Evolutionary conservation across 1,140 invertebrate species (phyloP).

Genomic region (Ceratosolen fusciceps): DNA sequence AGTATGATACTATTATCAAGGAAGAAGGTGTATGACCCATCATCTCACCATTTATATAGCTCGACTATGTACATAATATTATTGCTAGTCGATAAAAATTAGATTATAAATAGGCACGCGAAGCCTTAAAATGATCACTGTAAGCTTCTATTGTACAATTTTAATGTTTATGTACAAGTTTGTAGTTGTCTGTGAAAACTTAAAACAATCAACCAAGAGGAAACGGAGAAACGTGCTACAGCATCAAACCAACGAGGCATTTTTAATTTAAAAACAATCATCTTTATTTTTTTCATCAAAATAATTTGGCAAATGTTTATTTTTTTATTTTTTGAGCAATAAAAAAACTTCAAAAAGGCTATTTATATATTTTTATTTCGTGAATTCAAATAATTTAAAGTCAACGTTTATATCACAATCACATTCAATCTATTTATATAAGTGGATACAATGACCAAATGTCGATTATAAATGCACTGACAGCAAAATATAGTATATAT

Average conservation of each 20-base stretch:
- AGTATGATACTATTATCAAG: constrained; percentile 16
- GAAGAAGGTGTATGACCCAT: neutral
- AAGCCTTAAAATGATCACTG: neutral
- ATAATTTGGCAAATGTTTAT: constrained; percentile 36
- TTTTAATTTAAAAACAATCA: constrained; percentile 27
- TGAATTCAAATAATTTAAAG: neutral
- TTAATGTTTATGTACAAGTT: constrained; percentile 22
- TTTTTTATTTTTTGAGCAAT: constrained; percentile 47
- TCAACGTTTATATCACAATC: neutral
- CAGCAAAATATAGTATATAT: neutral
- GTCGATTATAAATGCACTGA: constrained; percentile 11
- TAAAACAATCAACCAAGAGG: constrained; percentile 30
- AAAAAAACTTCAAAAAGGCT: constrained; percentile 37
- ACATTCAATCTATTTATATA: neutral
- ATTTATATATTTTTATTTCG: constrained; percentile 41
- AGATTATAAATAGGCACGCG: neutral
- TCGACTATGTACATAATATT: constrained; percentile 10
- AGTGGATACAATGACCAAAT: constrained; percentile 10
- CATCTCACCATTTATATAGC: neutral
- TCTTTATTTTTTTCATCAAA: constrained; percentile 31
- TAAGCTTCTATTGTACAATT: constrained; percentile 38
- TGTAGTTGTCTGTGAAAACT: constrained; percentile 25
- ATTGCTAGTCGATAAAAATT: constrained; percentile 12
- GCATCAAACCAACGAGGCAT: constrained; percentile 22
- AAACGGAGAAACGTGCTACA: constrained; percentile 23